Percentiles rank a stretch among this genome's conserved stretches.
Evolutionary conservation across 2,888 invertebrate genomes (phyloP).

Genomic region (Mythimna albipuncta): DNA sequence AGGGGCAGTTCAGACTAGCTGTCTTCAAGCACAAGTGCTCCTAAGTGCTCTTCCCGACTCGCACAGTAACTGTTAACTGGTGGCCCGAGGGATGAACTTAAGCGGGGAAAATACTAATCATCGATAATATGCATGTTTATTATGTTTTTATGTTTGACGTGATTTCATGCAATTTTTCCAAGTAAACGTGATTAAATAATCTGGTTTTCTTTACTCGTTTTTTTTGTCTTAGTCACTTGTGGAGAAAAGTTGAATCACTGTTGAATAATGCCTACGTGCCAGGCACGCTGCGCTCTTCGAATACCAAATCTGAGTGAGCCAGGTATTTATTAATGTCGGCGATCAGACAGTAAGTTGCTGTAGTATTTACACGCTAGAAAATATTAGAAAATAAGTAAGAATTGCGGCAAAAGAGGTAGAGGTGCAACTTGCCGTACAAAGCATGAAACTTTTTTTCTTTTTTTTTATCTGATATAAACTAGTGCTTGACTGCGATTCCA

Average conservation of each 20-base stretch:
- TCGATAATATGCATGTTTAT: neutral
- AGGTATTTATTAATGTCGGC: conserved; percentile 11
- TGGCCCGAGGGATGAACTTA: conserved; percentile 31
- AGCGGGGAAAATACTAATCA: conserved; percentile 22
- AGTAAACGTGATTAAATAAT: conserved; percentile 18
- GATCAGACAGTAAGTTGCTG: conserved; percentile 3
- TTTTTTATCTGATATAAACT: no score
- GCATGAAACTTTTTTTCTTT: no score
- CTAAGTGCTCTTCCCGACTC: conserved; percentile 53
- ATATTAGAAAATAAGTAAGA: neutral
- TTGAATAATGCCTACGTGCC: conserved; percentile 24
- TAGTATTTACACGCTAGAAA: neutral
- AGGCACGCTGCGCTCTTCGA: conserved; percentile 5
- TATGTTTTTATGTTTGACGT: neutral
- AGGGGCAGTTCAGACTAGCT: conserved; percentile 50
- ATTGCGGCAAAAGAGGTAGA: neutral
- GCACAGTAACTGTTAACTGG: conserved; percentile 50
- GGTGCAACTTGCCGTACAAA: neutral
- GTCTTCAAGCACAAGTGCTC: conserved; percentile 58
- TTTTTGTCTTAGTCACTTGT: conserved; percentile 35
- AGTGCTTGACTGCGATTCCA: no score
- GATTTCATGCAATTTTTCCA: neutral
- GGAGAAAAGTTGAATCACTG: conserved; percentile 41
- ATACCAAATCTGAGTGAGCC: conserved; percentile 25
- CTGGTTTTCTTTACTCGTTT: conserved; percentile 18